Percentiles rank a stretch among this genome's conserved stretches.
These are phyloP conservation scores for Gastrophryne carolinensis DNA, from an alignment of 2,797 vertebrate species.

Conservation along the genomic window DNA sequence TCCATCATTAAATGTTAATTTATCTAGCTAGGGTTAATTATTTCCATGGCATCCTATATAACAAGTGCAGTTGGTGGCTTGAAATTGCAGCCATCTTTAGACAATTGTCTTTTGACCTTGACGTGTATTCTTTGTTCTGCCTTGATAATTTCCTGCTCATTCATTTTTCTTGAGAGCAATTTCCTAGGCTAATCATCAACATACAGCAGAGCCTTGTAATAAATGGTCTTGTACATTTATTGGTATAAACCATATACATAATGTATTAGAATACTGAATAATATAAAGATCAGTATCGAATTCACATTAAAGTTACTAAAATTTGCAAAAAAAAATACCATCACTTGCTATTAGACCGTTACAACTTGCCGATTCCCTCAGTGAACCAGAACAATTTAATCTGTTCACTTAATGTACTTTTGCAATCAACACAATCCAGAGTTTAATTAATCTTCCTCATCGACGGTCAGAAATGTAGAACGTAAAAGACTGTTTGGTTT, in stretches of 20 bases:
- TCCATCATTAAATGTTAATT: too few relatives aligned
- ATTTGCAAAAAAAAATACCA: neutral
- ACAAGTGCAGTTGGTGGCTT: neutral
- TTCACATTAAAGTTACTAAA: neutral
- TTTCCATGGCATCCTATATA: neutral
- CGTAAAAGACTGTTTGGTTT: neutral
- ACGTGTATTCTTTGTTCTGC: neutral
- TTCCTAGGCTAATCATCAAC: neutral
- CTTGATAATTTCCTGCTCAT: neutral
- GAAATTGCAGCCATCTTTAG: neutral
- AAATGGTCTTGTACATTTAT: neutral
- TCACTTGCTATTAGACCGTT: neutral
- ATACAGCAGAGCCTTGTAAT: neutral
- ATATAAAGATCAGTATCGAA: neutral
- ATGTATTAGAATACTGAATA: neutral
- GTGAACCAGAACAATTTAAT: constrained; percentile 20
- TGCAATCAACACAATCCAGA: constrained; percentile 1
- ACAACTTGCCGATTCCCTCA: constrained; percentile 6
- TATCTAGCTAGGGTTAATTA: neutral
- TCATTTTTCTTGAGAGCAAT: neutral
- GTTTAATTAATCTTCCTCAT: constrained; percentile 20
- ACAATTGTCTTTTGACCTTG: neutral
- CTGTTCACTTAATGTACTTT: constrained; percentile 5
- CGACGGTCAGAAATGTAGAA: neutral
- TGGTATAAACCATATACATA: neutral